Conservation (phyloP, 2,888 invertebrate genomes). For the Cephus spinipes region DNA sequence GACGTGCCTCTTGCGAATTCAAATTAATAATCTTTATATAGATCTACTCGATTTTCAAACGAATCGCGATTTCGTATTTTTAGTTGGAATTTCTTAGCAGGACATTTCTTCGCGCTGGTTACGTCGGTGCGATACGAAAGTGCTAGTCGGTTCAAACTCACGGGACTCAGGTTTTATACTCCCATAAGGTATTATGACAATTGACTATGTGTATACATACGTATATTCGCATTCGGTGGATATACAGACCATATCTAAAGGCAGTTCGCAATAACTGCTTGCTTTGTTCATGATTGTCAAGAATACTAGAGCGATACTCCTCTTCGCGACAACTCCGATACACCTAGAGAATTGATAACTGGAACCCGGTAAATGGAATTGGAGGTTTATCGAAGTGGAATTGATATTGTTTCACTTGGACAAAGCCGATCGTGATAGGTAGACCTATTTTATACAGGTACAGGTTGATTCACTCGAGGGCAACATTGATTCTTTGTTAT, state of each 20-base stretch:
- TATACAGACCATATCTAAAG: background rate
- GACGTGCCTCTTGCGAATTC: background rate
- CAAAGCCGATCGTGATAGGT: background rate
- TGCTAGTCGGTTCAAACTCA: background rate
- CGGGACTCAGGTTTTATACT: background rate
- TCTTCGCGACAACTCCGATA: background rate
- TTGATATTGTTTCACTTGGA: background rate
- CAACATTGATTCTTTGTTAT: background rate
- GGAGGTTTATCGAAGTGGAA: conserved; percentile 3
- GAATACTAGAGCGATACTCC: background rate
- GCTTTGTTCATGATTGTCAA: background rate
- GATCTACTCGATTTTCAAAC: background rate
- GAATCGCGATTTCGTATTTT: background rate
- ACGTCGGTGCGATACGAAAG: background rate
- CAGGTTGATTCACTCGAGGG: background rate
- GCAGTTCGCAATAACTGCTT: background rate
- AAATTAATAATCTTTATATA: background rate
- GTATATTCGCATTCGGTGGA: background rate
- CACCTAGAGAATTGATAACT: conserved; percentile 6
- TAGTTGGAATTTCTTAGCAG: background rate
- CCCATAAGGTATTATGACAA: background rate
- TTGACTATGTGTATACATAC: background rate
- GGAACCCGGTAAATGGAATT: conserved; percentile 7
- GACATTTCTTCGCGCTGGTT: background rate
- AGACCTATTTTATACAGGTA: background rate